Evolutionary conservation across 2,797 vertebrate genomes (phyloP).

Genomic region (Pipistrellus pipistrellus): DNA sequence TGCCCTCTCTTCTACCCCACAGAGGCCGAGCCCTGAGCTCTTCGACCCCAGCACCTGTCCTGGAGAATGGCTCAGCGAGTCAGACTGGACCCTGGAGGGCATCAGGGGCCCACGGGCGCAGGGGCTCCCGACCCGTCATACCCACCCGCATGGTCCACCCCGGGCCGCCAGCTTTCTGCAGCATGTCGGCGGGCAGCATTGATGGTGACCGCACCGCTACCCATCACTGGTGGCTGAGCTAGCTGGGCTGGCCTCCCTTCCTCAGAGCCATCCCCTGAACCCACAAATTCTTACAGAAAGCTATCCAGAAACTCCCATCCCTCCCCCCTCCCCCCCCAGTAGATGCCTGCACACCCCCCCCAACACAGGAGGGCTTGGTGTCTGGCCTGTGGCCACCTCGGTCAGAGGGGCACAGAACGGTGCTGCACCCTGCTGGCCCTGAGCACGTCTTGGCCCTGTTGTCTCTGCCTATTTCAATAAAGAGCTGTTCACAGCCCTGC

Average conservation of each 20-base stretch:
- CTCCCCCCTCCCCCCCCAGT: fast-evolving
- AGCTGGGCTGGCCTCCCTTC: slow-evolving; percentile 56
- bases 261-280: slow-evolving; percentile 59
- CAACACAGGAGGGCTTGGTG: slow-evolving; percentile 10
- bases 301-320: slow-evolving; percentile 63
- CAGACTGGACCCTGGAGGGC: slow-evolving; percentile 69
- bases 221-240: background rate
- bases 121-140: background rate
- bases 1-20: background rate
- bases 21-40: slow-evolving; percentile 30
- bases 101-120: slow-evolving; percentile 55
- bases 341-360: background rate
- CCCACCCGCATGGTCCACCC: background rate
- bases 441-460: background rate
- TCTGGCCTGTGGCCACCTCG: background rate
- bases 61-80: slow-evolving; percentile 77
- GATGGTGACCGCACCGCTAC: slow-evolving; percentile 54
- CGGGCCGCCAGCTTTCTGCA: slow-evolving; percentile 76
- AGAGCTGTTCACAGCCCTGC: slow-evolving; percentile 68
- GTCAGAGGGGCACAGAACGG: slow-evolving; percentile 44
- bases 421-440: background rate
- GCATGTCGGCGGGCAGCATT: slow-evolving; percentile 79
- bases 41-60: slow-evolving; percentile 57
- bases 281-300: slow-evolving; percentile 80
- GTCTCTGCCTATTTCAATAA: slow-evolving; percentile 79